A percentile compares a stretch with the other conserved stretches of the same genome.
Evolutionary conservation across 1,140 invertebrate genomes (phyloP).

Genomic region (Brachionus asplanchnoidis): DNA sequence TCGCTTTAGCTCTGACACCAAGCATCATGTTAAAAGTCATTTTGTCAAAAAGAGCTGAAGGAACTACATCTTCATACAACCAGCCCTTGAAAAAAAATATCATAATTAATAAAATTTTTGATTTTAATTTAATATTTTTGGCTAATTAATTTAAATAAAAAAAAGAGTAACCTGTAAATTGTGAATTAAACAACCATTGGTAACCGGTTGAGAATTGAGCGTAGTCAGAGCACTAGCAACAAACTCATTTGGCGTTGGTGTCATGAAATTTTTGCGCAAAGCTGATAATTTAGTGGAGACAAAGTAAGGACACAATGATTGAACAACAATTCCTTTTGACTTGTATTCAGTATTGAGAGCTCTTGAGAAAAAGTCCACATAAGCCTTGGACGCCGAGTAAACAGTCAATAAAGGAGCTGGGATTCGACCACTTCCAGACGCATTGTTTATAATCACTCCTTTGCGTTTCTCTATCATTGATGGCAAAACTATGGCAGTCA

Average conservation of each 20-base stretch:
- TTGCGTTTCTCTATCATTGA: constrained; percentile 75
- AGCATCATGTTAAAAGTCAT: constrained; percentile 2
- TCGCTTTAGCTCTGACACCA: not conserved
- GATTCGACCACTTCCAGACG: constrained; percentile 74
- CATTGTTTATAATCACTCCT: constrained; percentile 86
- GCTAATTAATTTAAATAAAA: not conserved
- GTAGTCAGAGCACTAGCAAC: not conserved
- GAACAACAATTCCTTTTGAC: not conserved
- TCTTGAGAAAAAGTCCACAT: constrained; percentile 42
- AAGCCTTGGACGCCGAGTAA: constrained; percentile 81
- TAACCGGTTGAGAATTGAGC: not conserved
- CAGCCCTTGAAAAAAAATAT: constrained; percentile 2
- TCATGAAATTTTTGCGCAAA: constrained; percentile 57
- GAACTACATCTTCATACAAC: constrained; percentile 19
- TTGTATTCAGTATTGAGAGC: not conserved
- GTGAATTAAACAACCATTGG: constrained; percentile 31
- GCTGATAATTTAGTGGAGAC: constrained; percentile 89
- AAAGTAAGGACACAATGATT: constrained; percentile 65
- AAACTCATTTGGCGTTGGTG: not conserved
- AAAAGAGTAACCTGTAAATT: constrained; percentile 17
- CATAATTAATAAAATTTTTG: too few relatives aligned
- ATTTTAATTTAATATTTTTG: not conserved
- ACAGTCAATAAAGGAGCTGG: constrained; percentile 77
- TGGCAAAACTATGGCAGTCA: constrained; percentile 78
- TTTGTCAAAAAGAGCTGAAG: not conserved